A percentile compares a stretch with the other conserved stretches of the same genome.
phyloP scores from a whole-genome alignment of 1,140 invertebrate genomes.

The Drosophila chauvacae region DNA sequence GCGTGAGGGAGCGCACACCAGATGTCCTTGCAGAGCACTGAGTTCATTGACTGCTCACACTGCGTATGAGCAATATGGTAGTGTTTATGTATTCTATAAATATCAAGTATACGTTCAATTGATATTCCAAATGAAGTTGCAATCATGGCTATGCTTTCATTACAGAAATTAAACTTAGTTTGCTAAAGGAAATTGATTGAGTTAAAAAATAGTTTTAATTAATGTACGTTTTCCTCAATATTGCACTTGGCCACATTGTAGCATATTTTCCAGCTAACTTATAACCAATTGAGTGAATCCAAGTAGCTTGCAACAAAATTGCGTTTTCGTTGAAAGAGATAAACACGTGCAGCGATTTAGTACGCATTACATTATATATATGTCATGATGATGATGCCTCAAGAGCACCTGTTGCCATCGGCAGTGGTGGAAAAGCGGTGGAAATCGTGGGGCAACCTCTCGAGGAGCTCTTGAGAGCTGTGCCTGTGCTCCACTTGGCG shows the following conservation, averaged over 20 bases:
- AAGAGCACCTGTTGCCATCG: slow-evolving; percentile 47
- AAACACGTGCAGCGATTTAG: slow-evolving; percentile 67
- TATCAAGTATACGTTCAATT: neutral
- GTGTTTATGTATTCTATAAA: slow-evolving; percentile 4
- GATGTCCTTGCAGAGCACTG: slow-evolving; percentile 8
- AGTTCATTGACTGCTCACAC: slow-evolving; percentile 30
- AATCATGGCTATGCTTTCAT: neutral
- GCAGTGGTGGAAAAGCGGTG: slow-evolving; percentile 2
- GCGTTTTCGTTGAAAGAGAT: neutral
- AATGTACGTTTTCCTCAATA: neutral
- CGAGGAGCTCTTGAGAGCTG: slow-evolving; percentile 41
- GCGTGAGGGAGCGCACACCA: neutral
- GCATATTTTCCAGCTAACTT: slow-evolving; percentile 14
- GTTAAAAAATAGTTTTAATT: neutral
- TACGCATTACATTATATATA: slow-evolving; percentile 46
- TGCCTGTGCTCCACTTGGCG: slow-evolving; percentile 46
- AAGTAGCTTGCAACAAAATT: slow-evolving; percentile 27
- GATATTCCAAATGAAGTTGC: neutral
- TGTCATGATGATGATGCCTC: slow-evolving; percentile 1
- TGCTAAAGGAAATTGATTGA: neutral
- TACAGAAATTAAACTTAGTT: neutral
- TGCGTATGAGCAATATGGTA: slow-evolving; percentile 28
- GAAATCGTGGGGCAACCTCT: slow-evolving; percentile 18
- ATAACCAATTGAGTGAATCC: slow-evolving; percentile 9
- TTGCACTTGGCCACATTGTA: neutral